Evolutionary conservation across 2,797 vertebrate species (phyloP).

Genomic region (Scomberomorus guttatus): DNA sequence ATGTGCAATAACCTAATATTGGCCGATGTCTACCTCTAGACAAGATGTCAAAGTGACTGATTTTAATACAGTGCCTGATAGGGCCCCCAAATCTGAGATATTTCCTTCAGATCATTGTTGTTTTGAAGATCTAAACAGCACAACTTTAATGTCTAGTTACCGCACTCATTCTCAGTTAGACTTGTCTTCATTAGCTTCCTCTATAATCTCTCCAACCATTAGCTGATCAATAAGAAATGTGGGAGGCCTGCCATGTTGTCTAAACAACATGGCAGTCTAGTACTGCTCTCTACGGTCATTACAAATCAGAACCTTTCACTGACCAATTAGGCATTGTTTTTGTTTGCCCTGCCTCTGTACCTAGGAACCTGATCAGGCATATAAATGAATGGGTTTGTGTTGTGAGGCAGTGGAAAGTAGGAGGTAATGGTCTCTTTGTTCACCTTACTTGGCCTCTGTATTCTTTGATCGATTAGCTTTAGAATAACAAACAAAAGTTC

Average conservation of each 20-base stretch:
- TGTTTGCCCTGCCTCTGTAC: constrained; percentile 11
- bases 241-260: constrained; percentile 31
- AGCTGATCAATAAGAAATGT: constrained; percentile 46
- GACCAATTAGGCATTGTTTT: constrained; percentile 65
- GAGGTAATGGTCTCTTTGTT: constrained; percentile 52
- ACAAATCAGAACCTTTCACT: constrained; percentile 44
- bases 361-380: constrained; percentile 47
- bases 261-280: constrained; percentile 15
- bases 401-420: constrained; percentile 27
- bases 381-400: constrained; percentile 32
- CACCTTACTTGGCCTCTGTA: constrained; percentile 42
- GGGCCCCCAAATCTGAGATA: neutral
- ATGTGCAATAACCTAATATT: too few relatives aligned
- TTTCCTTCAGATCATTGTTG: constrained; percentile 11
- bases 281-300: constrained; percentile 20
- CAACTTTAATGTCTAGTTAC: neutral
- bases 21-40: too few relatives aligned
- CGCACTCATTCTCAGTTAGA: constrained; percentile 3
- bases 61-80: too few relatives aligned
- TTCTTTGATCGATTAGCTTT: constrained; percentile 53
- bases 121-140: neutral
- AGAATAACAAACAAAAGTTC: constrained; percentile 48
- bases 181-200: constrained; percentile 31
- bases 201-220: constrained; percentile 40
- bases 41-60: too few relatives aligned